phyloP scores from a whole-genome alignment of 2,113 vertebrate species.

The Gracilinanus agilis region DNA sequence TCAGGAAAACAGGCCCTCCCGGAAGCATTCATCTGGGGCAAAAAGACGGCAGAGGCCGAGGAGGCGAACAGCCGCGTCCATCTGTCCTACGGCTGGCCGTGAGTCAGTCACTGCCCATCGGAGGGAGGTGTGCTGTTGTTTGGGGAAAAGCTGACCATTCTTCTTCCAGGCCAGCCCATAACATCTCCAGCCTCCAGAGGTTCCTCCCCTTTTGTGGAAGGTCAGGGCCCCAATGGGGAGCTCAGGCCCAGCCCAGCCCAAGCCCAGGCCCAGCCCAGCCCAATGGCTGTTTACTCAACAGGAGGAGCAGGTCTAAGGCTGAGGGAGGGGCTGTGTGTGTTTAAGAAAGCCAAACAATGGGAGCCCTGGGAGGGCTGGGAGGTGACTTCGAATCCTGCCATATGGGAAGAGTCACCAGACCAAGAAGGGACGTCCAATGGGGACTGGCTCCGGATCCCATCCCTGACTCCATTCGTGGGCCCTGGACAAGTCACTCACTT shows the following conservation, averaged over 20 bases:
- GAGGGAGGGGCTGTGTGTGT: not conserved
- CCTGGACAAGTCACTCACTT: not conserved
- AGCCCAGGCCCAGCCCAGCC: too few species aligned
- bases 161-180: accelerated
- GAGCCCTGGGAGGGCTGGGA: not conserved
- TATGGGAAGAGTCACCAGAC: not conserved
- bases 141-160: too few species aligned
- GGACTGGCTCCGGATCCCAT: not conserved
- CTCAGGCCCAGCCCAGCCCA: too few species aligned
- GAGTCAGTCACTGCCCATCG: too few species aligned
- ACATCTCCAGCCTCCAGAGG: not conserved
- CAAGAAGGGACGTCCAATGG: not conserved
- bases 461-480: not conserved
- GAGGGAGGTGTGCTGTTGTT: too few species aligned
- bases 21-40: too few species aligned
- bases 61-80: too few species aligned
- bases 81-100: too few species aligned
- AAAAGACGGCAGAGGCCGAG: too few species aligned
- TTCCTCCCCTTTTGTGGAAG: not conserved
- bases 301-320: not conserved
- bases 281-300: too few species aligned
- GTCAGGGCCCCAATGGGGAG: not conserved
- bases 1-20: not conserved
- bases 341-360: not conserved
- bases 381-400: not conserved